phyloP scores from a whole-genome alignment of 1,140 invertebrate species.

The Alviniconcha marisindica region DNA sequence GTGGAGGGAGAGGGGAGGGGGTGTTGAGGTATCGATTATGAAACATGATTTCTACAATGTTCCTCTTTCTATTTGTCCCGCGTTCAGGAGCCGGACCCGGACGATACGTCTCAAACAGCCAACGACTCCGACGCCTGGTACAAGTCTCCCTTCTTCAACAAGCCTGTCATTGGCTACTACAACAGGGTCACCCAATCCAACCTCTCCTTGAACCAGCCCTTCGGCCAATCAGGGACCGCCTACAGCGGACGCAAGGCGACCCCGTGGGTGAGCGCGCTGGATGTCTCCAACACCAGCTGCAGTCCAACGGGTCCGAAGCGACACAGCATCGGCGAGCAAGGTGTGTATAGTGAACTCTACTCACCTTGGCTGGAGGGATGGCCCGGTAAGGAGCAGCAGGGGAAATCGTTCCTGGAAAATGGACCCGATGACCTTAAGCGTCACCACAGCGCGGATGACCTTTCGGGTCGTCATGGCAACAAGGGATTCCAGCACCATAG shows the following conservation, averaged over 20 bases:
- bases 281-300: no score
- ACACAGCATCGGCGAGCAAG: neutral
- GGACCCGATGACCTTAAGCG: neutral
- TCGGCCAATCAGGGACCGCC: neutral
- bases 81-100: neutral
- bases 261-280: neutral
- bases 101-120: neutral
- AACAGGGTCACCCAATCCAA: constrained; percentile 8
- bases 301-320: no score
- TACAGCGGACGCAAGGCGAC: no score
- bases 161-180: constrained; percentile 22
- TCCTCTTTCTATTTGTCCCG: neutral
- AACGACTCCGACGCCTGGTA: neutral
- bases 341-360: constrained; percentile 1
- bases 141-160: constrained; percentile 2
- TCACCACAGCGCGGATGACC: neutral
- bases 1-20: no score
- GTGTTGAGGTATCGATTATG: neutral
- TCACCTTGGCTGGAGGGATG: neutral
- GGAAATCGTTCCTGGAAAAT: no score
- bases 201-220: neutral
- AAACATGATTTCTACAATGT: neutral
- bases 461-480: neutral
- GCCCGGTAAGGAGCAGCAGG: no score
- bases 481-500: neutral